A percentile compares a stretch with the other conserved stretches of the same genome.
These are phyloP conservation scores for Sapajus apella DNA, from an alignment of 2,113 vertebrate genomes.

Conservation along the genomic window DNA sequence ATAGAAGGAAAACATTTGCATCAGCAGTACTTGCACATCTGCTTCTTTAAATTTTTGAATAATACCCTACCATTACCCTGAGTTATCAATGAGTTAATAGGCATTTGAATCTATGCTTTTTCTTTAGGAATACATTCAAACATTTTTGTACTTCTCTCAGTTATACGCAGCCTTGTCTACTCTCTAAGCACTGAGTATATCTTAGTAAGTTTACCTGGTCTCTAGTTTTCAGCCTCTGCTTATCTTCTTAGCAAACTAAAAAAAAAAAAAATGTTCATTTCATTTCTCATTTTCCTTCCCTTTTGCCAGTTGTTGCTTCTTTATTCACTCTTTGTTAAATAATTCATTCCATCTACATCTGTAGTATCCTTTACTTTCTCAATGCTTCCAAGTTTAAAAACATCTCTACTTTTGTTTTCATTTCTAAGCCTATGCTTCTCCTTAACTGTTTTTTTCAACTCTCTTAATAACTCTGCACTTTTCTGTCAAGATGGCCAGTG, in stretches of 20 bases:
- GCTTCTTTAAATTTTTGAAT: background rate
- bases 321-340: slow-evolving; percentile 20
- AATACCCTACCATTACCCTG: background rate
- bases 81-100: background rate
- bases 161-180: background rate
- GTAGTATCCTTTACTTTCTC: slow-evolving; percentile 43
- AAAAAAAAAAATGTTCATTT: background rate
- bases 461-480: background rate
- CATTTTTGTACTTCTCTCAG: background rate
- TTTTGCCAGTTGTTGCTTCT: slow-evolving; percentile 17
- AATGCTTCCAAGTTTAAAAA: slow-evolving; percentile 29
- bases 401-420: slow-evolving; percentile 21
- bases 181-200: background rate
- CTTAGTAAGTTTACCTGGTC: background rate
- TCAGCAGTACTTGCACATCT: background rate
- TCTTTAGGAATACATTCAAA: background rate
- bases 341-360: slow-evolving; percentile 13
- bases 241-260: slow-evolving; percentile 31
- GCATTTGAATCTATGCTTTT: background rate
- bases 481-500: background rate
- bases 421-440: background rate
- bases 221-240: background rate
- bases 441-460: background rate
- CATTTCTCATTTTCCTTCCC: background rate
- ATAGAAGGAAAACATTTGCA: background rate